phyloP scores from a whole-genome alignment of 1,140 invertebrate genomes.

The Diorhabda sublineata region DNA sequence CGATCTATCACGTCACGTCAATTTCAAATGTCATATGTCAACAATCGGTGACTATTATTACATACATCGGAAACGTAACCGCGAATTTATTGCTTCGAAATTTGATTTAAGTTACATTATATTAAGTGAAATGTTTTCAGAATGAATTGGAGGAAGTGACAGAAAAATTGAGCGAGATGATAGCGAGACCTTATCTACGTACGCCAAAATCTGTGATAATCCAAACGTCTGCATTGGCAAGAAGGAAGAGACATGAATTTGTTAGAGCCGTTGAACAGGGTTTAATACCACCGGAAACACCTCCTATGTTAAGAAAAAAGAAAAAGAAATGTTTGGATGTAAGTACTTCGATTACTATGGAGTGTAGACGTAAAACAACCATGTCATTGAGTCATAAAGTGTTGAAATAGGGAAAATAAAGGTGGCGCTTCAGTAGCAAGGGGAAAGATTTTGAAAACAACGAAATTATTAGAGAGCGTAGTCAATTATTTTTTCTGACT shows the following conservation, averaged over 20 bases:
- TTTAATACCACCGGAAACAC: slow-evolving; percentile 63
- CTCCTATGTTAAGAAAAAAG: slow-evolving; percentile 52
- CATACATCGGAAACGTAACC: not conserved
- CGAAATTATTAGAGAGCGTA: too few species aligned
- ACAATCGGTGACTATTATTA: too few species aligned
- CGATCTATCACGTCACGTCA: too few species aligned
- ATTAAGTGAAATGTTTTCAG: slow-evolving; percentile 43
- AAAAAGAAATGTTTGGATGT: slow-evolving; percentile 50
- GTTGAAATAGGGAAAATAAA: too few species aligned
- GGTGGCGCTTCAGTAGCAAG: too few species aligned
- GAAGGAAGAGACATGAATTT: slow-evolving; percentile 63
- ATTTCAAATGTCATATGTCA: too few species aligned
- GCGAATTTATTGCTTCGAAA: slow-evolving; percentile 5
- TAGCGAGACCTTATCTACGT: slow-evolving; percentile 61
- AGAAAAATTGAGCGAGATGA: slow-evolving; percentile 64
- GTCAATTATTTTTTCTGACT: too few species aligned
- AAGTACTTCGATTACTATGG: slow-evolving; percentile 24
- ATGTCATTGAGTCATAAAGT: too few species aligned
- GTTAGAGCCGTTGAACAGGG: slow-evolving; percentile 62
- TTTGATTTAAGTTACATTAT: too few species aligned
- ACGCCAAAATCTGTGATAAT: slow-evolving; percentile 61
- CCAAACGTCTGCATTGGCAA: slow-evolving; percentile 55
- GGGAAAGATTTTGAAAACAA: too few species aligned
- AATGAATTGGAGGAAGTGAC: slow-evolving; percentile 66
- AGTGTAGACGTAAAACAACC: too few species aligned